Evolutionary conservation across 2,797 vertebrate species (phyloP).

Genomic region (Typhlichthys eigenmanni): DNA sequence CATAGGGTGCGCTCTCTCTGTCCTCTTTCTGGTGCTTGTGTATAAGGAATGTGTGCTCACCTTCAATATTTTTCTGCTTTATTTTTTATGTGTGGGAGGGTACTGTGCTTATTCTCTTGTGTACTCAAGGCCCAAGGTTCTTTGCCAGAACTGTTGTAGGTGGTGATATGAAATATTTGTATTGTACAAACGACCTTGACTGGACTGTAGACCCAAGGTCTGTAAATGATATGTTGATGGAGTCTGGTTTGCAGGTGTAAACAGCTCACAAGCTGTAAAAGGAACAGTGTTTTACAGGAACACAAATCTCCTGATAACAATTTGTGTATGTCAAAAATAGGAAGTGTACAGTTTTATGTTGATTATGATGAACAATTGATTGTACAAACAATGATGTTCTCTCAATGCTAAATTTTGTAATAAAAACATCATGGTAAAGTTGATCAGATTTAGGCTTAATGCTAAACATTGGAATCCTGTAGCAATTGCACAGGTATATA

Average conservation of each 20-base stretch:
- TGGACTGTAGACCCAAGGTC: background rate
- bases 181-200: slow-evolving; percentile 5
- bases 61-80: slow-evolving; percentile 3
- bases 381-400: background rate
- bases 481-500: background rate
- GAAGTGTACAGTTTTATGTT: background rate
- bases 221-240: background rate
- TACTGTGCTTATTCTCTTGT: slow-evolving; percentile 40
- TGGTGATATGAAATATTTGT: background rate
- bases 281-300: background rate
- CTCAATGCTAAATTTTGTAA: slow-evolving; percentile 8
- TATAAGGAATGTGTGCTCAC: too few species aligned
- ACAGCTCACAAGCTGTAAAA: background rate
- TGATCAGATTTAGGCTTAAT: background rate
- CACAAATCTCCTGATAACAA: background rate
- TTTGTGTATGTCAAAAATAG: background rate
- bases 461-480: slow-evolving; percentile 15
- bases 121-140: background rate
- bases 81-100: slow-evolving; percentile 41
- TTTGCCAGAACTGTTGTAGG: background rate
- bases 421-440: background rate
- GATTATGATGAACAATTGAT: background rate
- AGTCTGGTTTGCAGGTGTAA: background rate
- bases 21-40: too few species aligned
- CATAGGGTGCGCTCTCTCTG: too few species aligned